Conservation (phyloP, 2,113 vertebrate genomes). For the Saiga tatarica region DNA sequence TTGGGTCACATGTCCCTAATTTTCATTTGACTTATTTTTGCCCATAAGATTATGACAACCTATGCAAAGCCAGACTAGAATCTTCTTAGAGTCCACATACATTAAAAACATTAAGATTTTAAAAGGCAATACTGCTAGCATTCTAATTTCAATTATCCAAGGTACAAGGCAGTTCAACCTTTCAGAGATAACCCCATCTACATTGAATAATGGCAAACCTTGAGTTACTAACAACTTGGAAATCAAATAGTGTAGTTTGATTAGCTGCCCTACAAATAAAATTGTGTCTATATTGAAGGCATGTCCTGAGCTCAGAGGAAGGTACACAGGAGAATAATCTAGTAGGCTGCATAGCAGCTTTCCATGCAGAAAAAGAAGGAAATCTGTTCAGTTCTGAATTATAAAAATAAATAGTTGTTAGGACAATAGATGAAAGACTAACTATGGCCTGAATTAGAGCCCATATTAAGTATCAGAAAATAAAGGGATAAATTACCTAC, state of each 20-base stretch:
- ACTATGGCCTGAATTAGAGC: not conserved
- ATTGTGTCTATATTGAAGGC: not conserved
- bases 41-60: not conserved
- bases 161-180: constrained; percentile 59
- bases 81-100: constrained; percentile 60
- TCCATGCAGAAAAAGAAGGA: not conserved
- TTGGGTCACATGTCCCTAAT: not conserved
- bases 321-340: not conserved
- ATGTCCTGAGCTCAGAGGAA: not conserved
- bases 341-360: not conserved
- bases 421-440: not conserved
- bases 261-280: not conserved
- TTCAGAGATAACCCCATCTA: constrained; percentile 56
- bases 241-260: not conserved
- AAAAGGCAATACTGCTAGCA: constrained; percentile 68
- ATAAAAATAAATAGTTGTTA: not conserved
- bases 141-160: constrained; percentile 75
- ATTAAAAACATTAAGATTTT: constrained; percentile 75
- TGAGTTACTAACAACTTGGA: constrained; percentile 19
- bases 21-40: constrained; percentile 28
- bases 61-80: constrained; percentile 57
- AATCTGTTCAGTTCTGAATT: not conserved
- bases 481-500: not conserved
- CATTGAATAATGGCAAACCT: constrained; percentile 9
- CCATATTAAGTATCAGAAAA: not conserved